Percentiles rank a stretch among this genome's conserved stretches.
Conservation (phyloP, 2,888 invertebrate genomes). For the Spatulosminthurus flaviceps region DNA sequence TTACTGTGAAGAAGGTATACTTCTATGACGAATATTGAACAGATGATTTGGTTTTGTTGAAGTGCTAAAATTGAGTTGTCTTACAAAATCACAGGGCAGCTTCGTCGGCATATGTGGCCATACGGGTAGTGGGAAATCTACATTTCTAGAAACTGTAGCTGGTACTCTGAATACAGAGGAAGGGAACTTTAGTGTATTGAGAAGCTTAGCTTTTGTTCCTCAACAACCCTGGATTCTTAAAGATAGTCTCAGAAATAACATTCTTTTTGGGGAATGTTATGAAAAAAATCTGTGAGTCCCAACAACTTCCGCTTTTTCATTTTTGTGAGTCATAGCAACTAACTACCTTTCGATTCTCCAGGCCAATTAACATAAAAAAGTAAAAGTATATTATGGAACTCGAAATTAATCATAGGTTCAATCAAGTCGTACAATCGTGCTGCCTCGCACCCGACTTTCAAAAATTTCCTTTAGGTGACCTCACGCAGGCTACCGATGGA, state of each 20-base stretch:
- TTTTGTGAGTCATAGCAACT: no score
- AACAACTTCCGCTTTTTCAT: no score
- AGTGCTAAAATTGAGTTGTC: background rate
- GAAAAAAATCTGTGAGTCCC: constrained; percentile 69
- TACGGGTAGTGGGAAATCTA: constrained; percentile 72
- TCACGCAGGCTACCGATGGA: constrained; percentile 71
- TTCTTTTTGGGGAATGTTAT: constrained; percentile 71
- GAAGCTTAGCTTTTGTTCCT: constrained; percentile 70
- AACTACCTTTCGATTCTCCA: no score
- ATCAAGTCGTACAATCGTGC: constrained; percentile 69
- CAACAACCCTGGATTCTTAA: constrained; percentile 74
- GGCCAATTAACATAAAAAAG: no score
- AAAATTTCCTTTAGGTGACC: constrained; percentile 70
- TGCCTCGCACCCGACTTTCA: constrained; percentile 71
- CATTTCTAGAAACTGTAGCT: constrained; percentile 69
- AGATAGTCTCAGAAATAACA: constrained; percentile 72
- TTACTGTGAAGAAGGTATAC: no score
- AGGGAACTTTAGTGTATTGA: constrained; percentile 68
- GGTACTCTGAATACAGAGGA: constrained; percentile 68
- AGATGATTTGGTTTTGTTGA: constrained; percentile 40
- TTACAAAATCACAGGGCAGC: constrained; percentile 65
- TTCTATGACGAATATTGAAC: no score
- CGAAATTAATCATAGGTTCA: no score
- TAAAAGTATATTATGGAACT: no score
- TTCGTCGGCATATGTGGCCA: constrained; percentile 71